These are phyloP conservation scores for Lethrus apterus DNA, from an alignment of 1,140 invertebrate species.

Conservation along the genomic window DNA sequence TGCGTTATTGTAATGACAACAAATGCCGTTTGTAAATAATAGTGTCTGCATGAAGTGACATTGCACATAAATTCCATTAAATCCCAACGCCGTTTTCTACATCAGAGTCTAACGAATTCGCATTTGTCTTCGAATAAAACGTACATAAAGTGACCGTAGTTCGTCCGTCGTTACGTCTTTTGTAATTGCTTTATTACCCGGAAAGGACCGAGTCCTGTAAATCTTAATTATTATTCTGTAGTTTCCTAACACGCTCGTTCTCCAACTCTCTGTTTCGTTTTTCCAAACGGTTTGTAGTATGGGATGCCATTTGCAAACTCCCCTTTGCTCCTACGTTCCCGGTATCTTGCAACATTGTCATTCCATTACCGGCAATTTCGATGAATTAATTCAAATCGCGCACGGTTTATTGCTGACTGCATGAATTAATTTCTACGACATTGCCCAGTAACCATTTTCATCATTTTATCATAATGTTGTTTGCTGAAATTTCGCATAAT, in stretches of 20 bases:
- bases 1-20: too few relatives aligned
- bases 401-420: constrained; percentile 14
- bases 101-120: too few relatives aligned
- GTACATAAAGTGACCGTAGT: too few relatives aligned
- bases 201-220: constrained; percentile 20
- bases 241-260: constrained; percentile 6
- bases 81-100: too few relatives aligned
- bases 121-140: too few relatives aligned
- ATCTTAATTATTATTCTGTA: constrained; percentile 23
- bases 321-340: neutral
- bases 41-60: too few relatives aligned
- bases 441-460: constrained; percentile 14
- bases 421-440: constrained; percentile 16
- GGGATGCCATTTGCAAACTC: neutral
- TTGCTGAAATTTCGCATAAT: too few relatives aligned
- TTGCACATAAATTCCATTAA: too few relatives aligned
- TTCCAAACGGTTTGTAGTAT: constrained; percentile 17
- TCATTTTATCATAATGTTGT: constrained; percentile 15
- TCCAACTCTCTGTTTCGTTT: constrained; percentile 16
- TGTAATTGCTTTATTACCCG: constrained; percentile 22
- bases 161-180: too few relatives aligned
- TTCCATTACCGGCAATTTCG: constrained; percentile 1
- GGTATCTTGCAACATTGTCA: neutral
- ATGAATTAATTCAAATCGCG: constrained; percentile 16
- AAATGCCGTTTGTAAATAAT: too few relatives aligned